Evolutionary conservation across 1,140 invertebrate genomes (phyloP), one percentile per base, ranked within the genome.

Genomic region (Trachymyrmex cornetzi): DNA sequence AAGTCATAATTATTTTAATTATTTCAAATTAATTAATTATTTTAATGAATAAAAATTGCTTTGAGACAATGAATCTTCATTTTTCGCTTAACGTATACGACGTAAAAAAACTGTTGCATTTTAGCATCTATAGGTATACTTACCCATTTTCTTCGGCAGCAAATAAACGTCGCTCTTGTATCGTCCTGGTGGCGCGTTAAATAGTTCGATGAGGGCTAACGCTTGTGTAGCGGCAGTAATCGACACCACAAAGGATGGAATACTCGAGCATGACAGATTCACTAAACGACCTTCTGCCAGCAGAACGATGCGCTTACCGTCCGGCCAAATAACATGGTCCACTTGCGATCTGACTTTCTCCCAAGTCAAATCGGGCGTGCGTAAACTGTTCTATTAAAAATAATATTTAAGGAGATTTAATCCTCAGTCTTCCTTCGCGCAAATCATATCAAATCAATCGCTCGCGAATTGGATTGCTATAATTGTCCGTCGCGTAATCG

Each of bases 131-230:
- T n/a, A 19, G n/a, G 9, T n/a, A 11, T 34, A 89, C 96, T 91
- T 95, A 98, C 98, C 98, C 99, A 99, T 99, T 96, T 99, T 99
- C 96, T 99, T 99, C 71, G 99, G 99, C 90, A 99, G 95, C 81
- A 99, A 96, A 95, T 99, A 99, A 61, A 99, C 99, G 95, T 99
- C 99, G 88, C 94, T 95, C 96, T 99, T 99, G 94, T 99, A 99
- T 87, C 99, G 96, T 48, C 98, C 98, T 63, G 96, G 95, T 16
- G 99, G 99, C 12, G 99, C 99, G 96, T 99, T 99, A 94, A 98
- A 99, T 7, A 99, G 96, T 95, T 99, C 99, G 93, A 99, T 99
- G 66, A 99, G 96, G 59, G 99, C 99, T 80, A 99, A 95, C 16
- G 98, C 98, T 96, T 99, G 99, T 64, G 98, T 99, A 86, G 98